Conservation (phyloP, 2,113 vertebrate species). For the Anhinga rufa region DNA sequence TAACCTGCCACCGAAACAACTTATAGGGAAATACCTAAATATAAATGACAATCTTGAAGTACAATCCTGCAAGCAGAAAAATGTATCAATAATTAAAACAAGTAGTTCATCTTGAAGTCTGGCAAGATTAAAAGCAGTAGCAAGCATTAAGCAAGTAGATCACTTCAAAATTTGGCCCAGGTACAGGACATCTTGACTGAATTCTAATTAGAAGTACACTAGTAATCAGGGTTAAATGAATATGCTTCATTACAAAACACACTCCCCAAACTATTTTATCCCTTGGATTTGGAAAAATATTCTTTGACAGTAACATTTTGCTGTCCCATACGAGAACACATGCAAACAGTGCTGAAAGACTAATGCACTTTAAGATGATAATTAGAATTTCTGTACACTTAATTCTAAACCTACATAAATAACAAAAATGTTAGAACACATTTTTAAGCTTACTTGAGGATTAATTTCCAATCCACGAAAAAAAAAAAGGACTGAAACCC, state of each 20-base stretch:
- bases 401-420: slow-evolving; percentile 1
- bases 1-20: background rate
- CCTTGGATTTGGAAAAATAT: background rate
- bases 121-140: background rate
- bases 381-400: background rate
- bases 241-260: background rate
- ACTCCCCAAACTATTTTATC: background rate
- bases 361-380: background rate
- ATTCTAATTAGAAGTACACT: background rate
- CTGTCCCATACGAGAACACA: background rate
- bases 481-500: background rate
- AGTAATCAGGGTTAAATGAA: background rate
- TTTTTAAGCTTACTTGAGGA: background rate
- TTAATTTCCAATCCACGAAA: background rate
- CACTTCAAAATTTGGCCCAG: background rate
- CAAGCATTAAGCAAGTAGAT: background rate
- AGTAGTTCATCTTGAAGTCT: background rate
- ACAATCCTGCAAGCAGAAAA: background rate
- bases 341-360: background rate
- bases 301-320: background rate
- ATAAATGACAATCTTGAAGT: background rate
- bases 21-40: background rate
- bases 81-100: background rate
- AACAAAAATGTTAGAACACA: background rate
- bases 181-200: background rate